These are phyloP conservation scores for Agriotes lineatus DNA, from an alignment of 2,888 invertebrate species.

Conservation along the genomic window DNA sequence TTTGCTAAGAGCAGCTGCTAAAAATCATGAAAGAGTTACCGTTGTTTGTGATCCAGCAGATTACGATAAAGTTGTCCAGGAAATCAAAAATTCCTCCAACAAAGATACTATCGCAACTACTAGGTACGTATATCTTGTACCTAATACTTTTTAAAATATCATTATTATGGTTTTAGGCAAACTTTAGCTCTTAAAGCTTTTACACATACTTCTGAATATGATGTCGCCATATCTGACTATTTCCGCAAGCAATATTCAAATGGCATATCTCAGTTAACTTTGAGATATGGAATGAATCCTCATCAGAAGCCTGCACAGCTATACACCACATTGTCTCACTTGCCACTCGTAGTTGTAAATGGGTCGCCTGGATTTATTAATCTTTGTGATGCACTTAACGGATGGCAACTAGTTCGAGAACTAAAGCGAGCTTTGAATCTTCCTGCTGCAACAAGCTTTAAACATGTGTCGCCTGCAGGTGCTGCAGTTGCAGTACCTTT, in stretches of 20 bases:
- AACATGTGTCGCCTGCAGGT: constrained; percentile 98
- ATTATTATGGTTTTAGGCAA: constrained; percentile 75
- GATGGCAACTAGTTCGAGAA: constrained; percentile 95
- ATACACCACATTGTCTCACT: constrained; percentile 80
- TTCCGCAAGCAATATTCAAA: constrained; percentile 91
- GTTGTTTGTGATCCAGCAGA: constrained; percentile 93
- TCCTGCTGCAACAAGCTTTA: constrained; percentile 96
- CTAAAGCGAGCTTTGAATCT: constrained; percentile 81
- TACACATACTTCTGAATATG: constrained; percentile 95
- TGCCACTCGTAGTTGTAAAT: constrained; percentile 91
- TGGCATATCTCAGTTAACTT: constrained; percentile 82
- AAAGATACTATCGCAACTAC: constrained; percentile 81
- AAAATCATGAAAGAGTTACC: constrained; percentile 95
- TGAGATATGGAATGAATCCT: constrained; percentile 98
- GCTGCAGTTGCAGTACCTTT: constrained; percentile 92
- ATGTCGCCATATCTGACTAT: constrained; percentile 93
- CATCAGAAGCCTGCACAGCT: constrained; percentile 97
- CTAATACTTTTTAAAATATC: too few relatives aligned
- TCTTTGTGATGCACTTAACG: constrained; percentile 96
- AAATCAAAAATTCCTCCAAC: constrained; percentile 74
- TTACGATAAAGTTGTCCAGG: constrained; percentile 81
- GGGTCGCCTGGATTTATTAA: constrained; percentile 98
- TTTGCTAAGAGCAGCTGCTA: constrained; percentile 93
- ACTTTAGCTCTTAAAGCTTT: constrained; percentile 92
- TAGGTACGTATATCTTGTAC: constrained; percentile 67